These are phyloP conservation scores for Chrysogorgia sp. DNA, from an alignment of 92 coral and sea anemone species.

Conservation along the genomic window DNA sequence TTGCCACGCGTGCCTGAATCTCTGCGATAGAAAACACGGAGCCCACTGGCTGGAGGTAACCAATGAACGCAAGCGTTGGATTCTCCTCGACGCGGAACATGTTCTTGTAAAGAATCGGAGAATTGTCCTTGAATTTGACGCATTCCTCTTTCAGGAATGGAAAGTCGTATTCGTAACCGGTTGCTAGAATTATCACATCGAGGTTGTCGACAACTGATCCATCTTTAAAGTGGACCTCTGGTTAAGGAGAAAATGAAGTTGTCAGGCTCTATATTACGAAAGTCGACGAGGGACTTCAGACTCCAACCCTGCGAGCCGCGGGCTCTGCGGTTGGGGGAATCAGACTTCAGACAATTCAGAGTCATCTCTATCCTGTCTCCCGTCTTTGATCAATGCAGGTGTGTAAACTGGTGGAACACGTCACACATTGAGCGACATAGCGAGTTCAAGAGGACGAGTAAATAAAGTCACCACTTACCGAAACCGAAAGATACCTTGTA, in stretches of 20 bases:
- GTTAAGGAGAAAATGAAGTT: not conserved
- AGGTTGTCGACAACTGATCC: slow-evolving; percentile 24
- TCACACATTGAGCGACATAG: too few relatives aligned
- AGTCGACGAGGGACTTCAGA: too few relatives aligned
- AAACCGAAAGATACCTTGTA: too few relatives aligned
- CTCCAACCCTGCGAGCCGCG: too few relatives aligned
- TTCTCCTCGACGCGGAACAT: slow-evolving; percentile 24
- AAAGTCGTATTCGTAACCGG: slow-evolving; percentile 29
- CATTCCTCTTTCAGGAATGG: slow-evolving; percentile 20
- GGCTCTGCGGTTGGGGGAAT: not conserved
- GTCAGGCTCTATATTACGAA: too few relatives aligned
- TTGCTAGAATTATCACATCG: slow-evolving; percentile 31
- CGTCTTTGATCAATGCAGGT: too few relatives aligned
- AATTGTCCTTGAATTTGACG: slow-evolving; percentile 16
- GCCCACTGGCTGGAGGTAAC: slow-evolving; percentile 79
- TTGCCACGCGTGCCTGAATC: slow-evolving; percentile 82
- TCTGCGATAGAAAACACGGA: slow-evolving; percentile 77
- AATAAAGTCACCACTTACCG: not conserved
- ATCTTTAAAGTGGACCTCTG: slow-evolving; percentile 27
- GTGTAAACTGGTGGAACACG: too few relatives aligned
- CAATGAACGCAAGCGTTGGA: slow-evolving; percentile 46
- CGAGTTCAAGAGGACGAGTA: too few relatives aligned
- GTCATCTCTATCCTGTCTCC: too few relatives aligned
- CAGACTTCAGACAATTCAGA: not conserved
- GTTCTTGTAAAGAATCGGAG: slow-evolving; percentile 33